A percentile compares a stretch with the other conserved stretches of the same genome.
Conservation (phyloP, 1,140 invertebrate species). For the Temnothorax nylanderi region DNA sequence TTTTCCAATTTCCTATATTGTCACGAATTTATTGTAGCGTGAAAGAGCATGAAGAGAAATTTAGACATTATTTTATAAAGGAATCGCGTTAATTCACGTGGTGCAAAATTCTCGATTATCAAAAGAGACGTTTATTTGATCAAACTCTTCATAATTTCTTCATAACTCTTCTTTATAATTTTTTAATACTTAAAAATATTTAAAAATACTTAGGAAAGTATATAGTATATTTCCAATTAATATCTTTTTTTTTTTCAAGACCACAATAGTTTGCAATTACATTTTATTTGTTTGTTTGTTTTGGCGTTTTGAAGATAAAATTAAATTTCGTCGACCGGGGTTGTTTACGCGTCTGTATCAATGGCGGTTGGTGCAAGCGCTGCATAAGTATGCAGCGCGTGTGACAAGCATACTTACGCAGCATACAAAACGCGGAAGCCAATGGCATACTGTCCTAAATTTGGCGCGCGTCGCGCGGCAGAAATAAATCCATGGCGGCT, state of each 20-base stretch:
- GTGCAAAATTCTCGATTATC: neutral
- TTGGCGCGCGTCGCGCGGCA: slow-evolving; percentile 53
- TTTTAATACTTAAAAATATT: neutral
- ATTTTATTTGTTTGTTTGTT: neutral
- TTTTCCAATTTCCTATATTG: slow-evolving; percentile 13
- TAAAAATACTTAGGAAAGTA: neutral
- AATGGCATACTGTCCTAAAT: slow-evolving; percentile 73
- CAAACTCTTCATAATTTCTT: neutral
- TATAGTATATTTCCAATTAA: neutral
- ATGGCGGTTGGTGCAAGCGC: slow-evolving; percentile 44
- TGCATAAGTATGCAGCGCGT: slow-evolving; percentile 68
- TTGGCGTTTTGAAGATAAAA: neutral
- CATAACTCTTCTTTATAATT: neutral
- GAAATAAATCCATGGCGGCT: slow-evolving; percentile 68
- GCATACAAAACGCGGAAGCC: slow-evolving; percentile 59
- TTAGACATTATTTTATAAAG: neutral
- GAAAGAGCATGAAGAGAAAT: neutral
- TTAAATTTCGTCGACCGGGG: slow-evolving; percentile 2
- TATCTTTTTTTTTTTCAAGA: neutral
- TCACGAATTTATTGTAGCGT: neutral
- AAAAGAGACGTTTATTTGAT: neutral
- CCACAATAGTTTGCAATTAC: neutral
- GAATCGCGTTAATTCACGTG: neutral
- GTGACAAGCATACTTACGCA: slow-evolving; percentile 46
- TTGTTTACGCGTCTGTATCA: slow-evolving; percentile 17